phyloP scores from a whole-genome alignment of 2,888 invertebrate species.

The Leucania comma region DNA sequence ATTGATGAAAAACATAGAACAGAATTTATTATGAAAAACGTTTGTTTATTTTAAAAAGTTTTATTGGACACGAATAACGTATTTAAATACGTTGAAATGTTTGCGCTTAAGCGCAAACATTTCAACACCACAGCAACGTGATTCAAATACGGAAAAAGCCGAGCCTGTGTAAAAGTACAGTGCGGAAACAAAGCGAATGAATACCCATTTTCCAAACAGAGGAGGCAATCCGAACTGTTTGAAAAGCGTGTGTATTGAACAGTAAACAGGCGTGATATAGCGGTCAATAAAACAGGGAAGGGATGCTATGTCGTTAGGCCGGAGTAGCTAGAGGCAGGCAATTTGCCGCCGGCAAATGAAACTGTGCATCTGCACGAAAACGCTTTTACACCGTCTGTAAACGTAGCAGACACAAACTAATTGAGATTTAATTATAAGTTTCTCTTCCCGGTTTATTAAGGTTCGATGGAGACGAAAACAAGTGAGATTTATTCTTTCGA shows the following conservation, averaged over 20 bases:
- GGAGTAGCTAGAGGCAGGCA: slow-evolving; percentile 55
- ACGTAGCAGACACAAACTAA: slow-evolving; percentile 44
- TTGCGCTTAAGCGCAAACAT: too few species aligned
- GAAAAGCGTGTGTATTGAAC: slow-evolving; percentile 36
- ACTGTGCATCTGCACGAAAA: slow-evolving; percentile 65
- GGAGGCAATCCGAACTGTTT: slow-evolving; percentile 19
- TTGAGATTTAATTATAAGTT: slow-evolving; percentile 53
- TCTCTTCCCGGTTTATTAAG: slow-evolving; percentile 24
- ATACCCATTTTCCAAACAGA: not conserved
- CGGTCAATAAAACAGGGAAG: slow-evolving; percentile 60
- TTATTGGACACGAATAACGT: not conserved
- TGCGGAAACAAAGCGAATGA: slow-evolving; percentile 10
- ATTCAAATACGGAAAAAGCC: slow-evolving; percentile 5
- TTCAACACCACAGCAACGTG: not conserved
- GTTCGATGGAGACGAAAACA: slow-evolving; percentile 10
- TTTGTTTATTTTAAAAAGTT: not conserved
- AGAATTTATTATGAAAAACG: not conserved
- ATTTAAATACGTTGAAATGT: too few species aligned
- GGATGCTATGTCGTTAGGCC: slow-evolving; percentile 51
- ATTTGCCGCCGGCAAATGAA: slow-evolving; percentile 60
- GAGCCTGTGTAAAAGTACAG: not conserved
- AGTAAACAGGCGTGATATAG: slow-evolving; percentile 45
- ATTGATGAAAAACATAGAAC: not conserved
- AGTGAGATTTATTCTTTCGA: slow-evolving; percentile 3
- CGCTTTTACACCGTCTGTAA: slow-evolving; percentile 51